Evolutionary conservation across 2,113 vertebrate genomes (phyloP), one percentile per base, ranked within the genome.

Genomic region (Seriola dumerili): DNA sequence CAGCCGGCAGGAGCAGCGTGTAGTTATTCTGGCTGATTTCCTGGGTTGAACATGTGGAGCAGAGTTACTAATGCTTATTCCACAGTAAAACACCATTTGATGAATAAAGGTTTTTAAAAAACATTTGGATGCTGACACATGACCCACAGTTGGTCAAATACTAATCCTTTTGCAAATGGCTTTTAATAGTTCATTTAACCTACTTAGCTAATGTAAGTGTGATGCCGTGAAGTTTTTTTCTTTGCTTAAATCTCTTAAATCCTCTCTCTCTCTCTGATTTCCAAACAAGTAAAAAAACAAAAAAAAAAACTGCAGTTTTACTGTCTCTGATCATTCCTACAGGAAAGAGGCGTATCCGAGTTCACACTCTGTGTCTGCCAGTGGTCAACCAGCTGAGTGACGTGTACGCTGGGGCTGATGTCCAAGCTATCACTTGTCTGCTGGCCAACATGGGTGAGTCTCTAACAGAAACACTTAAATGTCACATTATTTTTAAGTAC

Each of bases 381-480:
- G 97, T 99, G 69, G 98, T 99, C 21, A 98, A 75, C 87, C 97
- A 98, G 6, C 91, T 99, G 81, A 93, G 95, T 46, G 98, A 99
- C 17, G 96, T 99, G 11, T 99, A 97, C 21, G 96, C 97, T 1
- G 98, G 98, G 63, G 98, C 97, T 0, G 98, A 99, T 16, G 96
- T 98, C 17, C 98, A 99, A 89, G 98, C 98, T 14, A 92, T 97
- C 86, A 90, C 97, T 21, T 98, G 97, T 65, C 96, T 99, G 54
- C 94, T 99, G 1, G 98, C 98, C 72, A 99, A 98, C 85, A 99
- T 99, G 98, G 98, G 98, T 99, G 78, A 92, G 94, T 80, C 40
- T 5, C 1, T 1, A 23, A 10, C 4, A 13, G 17, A 44, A 19
- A n/a, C n/a, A 8, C 54, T 11, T 9, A 29, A 10, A 46, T 14